Evolutionary conservation across 2,888 invertebrate species (phyloP).

Genomic region (Cephus spinipes): DNA sequence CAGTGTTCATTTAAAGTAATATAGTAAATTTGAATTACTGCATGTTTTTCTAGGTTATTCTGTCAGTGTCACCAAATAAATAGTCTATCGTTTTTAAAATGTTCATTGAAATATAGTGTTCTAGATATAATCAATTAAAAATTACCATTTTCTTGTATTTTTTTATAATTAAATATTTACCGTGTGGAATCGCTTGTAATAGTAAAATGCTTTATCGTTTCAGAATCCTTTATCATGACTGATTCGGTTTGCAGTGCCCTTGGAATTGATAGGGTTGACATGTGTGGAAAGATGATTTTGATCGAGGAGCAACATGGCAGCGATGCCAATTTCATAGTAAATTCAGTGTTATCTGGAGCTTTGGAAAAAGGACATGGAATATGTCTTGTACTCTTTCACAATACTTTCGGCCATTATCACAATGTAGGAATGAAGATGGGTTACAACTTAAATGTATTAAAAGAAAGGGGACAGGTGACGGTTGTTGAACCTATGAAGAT

Average conservation of each 20-base stretch:
- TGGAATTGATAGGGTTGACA: slow-evolving; percentile 73
- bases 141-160: not conserved
- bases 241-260: slow-evolving; percentile 74
- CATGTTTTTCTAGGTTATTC: not conserved
- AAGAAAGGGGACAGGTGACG: slow-evolving; percentile 67
- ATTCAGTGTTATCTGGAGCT: slow-evolving; percentile 75
- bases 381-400: slow-evolving; percentile 77
- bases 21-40: not conserved
- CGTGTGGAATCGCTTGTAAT: not conserved
- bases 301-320: slow-evolving; percentile 78
- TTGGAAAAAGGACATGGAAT: slow-evolving; percentile 72
- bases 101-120: not conserved
- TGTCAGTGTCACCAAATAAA: not conserved
- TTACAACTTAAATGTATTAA: slow-evolving; percentile 73
- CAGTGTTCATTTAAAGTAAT: not conserved
- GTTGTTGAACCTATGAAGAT: slow-evolving; percentile 70
- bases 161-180: not conserved
- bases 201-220: not conserved
- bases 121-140: not conserved
- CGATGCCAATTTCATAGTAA: slow-evolving; percentile 80
- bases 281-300: slow-evolving; percentile 71
- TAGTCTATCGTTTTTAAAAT: not conserved
- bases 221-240: slow-evolving; percentile 67
- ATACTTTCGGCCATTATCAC: slow-evolving; percentile 79
- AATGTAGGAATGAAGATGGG: slow-evolving; percentile 81